Conservation (phyloP, 1,140 invertebrate genomes). For the Habropoda laboriosa region DNA sequence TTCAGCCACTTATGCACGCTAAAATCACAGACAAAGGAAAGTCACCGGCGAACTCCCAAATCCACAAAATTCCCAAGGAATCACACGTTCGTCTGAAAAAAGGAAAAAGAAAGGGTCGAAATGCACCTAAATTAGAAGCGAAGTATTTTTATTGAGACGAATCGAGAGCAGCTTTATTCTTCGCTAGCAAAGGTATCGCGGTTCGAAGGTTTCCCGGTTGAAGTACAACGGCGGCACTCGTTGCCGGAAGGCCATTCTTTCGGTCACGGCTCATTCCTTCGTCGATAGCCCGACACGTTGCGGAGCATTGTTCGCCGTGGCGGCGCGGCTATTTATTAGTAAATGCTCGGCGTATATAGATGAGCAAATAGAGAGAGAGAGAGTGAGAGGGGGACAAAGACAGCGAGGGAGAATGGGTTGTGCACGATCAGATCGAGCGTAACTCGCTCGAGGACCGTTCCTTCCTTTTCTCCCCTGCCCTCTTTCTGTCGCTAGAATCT, state of each 20-base stretch:
- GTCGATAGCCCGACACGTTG: slow-evolving; percentile 35
- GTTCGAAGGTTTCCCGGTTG: not conserved
- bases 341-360: slow-evolving; percentile 24
- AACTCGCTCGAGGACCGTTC: slow-evolving; percentile 14
- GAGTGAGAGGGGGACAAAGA: too few relatives aligned
- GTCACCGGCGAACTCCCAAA: too few relatives aligned
- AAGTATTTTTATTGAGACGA: too few relatives aligned
- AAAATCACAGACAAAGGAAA: too few relatives aligned
- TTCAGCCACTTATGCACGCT: too few relatives aligned
- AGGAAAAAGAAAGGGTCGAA: too few relatives aligned
- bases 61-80: too few relatives aligned
- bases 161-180: not conserved
- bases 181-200: not conserved
- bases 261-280: slow-evolving; percentile 46
- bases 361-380: slow-evolving; percentile 1
- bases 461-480: not conserved
- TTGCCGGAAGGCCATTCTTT: slow-evolving; percentile 38
- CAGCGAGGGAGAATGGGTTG: too few relatives aligned
- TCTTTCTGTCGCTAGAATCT: not conserved
- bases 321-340: slow-evolving; percentile 51
- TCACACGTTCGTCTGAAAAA: too few relatives aligned
- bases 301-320: slow-evolving; percentile 22
- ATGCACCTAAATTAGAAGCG: too few relatives aligned
- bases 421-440: slow-evolving; percentile 12
- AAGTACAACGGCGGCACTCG: not conserved